Conservation (phyloP, 92 coral and sea anemone species). For the Bergia sp. region DNA sequence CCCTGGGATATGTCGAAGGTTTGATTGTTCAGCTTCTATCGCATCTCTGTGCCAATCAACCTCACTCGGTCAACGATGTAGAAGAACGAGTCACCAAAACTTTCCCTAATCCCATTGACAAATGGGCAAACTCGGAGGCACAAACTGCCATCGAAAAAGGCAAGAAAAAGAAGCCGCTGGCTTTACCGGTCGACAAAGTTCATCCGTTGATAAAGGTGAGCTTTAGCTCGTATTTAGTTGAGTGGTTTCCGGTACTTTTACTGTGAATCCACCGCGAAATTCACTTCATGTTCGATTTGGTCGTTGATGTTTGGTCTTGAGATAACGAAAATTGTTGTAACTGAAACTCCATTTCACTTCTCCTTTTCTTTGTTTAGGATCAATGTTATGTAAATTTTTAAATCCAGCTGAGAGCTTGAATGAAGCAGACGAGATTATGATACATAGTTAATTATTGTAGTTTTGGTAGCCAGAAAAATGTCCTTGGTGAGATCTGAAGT, state of each 20-base stretch:
- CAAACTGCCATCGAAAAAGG: constrained; percentile 93
- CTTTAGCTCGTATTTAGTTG: constrained; percentile 3
- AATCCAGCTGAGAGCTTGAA: constrained; percentile 24
- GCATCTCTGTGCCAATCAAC: constrained; percentile 88
- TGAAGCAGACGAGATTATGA: constrained; percentile 10
- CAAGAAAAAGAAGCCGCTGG: constrained; percentile 82
- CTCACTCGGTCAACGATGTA: constrained; percentile 83
- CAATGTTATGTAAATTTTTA: constrained; percentile 13
- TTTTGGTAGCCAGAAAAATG: constrained; percentile 1
- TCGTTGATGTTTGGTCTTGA: not conserved
- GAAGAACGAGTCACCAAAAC: constrained; percentile 93
- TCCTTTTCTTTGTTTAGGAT: constrained; percentile 23
- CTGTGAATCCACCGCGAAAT: constrained; percentile 19
- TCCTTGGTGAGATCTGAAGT: not conserved
- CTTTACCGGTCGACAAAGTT: constrained; percentile 91
- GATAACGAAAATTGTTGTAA: not conserved
- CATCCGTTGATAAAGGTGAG: constrained; percentile 89
- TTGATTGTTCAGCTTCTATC: constrained; percentile 85
- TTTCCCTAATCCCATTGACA: constrained; percentile 94
- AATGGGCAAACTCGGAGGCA: constrained; percentile 95
- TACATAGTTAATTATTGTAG: not conserved
- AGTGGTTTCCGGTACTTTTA: constrained; percentile 49
- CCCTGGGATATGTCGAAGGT: constrained; percentile 91
- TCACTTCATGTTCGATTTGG: not conserved
- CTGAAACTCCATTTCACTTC: not conserved